These are phyloP conservation scores for Columba livia DNA, from an alignment of 2,113 vertebrate genomes.

Conservation along the genomic window DNA sequence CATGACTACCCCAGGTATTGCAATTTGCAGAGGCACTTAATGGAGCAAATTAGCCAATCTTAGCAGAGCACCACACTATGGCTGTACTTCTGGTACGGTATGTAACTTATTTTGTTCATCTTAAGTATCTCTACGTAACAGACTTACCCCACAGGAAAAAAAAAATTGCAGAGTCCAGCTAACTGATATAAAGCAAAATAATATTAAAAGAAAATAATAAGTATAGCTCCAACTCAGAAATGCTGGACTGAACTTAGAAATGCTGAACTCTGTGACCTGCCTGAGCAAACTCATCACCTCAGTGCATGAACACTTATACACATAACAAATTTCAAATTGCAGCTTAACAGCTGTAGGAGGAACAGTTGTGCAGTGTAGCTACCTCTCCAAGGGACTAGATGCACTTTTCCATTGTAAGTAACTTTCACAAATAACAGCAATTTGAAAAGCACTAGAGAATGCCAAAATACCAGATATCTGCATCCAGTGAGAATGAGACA, in stretches of 20 bases:
- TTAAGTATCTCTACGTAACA: background rate
- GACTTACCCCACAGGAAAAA: background rate
- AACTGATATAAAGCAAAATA: background rate
- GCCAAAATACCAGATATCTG: background rate
- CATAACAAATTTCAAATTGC: background rate
- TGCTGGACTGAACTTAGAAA: background rate
- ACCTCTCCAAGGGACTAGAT: background rate
- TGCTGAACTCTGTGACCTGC: background rate
- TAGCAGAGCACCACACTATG: background rate
- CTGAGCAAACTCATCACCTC: background rate
- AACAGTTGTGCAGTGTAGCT: background rate
- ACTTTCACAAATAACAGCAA: background rate
- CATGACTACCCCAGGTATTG: fast-evolving
- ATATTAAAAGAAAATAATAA: background rate
- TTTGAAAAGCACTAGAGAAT: background rate
- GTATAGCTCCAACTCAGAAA: background rate
- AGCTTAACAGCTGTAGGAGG: background rate
- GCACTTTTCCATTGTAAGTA: background rate
- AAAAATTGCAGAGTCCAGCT: background rate
- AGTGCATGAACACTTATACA: background rate
- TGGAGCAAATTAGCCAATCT: background rate
- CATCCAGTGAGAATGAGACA: background rate
- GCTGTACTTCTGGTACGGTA: background rate
- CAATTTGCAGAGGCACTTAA: background rate
- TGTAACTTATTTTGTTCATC: background rate